phyloP scores from a whole-genome alignment of 2,113 vertebrate species.

The Myotis yumanensis region DNA sequence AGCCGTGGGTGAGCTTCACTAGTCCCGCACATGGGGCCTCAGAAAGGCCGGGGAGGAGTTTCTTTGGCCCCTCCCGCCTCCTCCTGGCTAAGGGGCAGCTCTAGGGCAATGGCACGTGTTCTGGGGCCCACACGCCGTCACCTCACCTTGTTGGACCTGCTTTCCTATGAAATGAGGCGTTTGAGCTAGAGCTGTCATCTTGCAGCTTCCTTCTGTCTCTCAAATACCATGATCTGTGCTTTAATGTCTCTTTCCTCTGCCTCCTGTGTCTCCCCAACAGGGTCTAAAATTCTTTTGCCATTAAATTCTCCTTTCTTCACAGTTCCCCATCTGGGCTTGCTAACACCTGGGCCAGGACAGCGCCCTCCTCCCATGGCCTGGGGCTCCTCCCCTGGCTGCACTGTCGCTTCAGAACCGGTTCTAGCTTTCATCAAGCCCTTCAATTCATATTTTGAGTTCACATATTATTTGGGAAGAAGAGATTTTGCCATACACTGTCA shows the following conservation, averaged over 20 bases:
- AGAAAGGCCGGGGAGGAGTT: neutral
- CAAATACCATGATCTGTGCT: neutral
- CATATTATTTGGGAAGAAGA: neutral
- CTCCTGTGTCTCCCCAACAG: neutral
- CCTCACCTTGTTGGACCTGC: neutral
- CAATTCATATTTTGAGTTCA: neutral
- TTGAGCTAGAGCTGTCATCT: neutral
- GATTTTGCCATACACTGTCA: neutral
- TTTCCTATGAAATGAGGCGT: neutral
- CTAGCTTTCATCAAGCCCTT: neutral
- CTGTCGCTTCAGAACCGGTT: neutral
- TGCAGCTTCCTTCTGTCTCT: neutral
- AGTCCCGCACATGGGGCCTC: neutral
- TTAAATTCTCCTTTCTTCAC: neutral
- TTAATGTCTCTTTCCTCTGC: neutral
- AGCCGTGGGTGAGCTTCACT: rapidly evolving
- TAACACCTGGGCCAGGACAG: neutral
- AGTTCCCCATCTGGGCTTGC: neutral
- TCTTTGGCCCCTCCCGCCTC: neutral
- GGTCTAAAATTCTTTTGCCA: neutral
- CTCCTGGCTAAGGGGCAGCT: neutral
- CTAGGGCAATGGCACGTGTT: neutral
- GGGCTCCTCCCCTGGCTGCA: neutral
- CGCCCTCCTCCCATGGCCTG: neutral
- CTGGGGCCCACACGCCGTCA: rapidly evolving